phyloP scores from a whole-genome alignment of 2,113 vertebrate species.

The Hydrolagus affinis region DNA sequence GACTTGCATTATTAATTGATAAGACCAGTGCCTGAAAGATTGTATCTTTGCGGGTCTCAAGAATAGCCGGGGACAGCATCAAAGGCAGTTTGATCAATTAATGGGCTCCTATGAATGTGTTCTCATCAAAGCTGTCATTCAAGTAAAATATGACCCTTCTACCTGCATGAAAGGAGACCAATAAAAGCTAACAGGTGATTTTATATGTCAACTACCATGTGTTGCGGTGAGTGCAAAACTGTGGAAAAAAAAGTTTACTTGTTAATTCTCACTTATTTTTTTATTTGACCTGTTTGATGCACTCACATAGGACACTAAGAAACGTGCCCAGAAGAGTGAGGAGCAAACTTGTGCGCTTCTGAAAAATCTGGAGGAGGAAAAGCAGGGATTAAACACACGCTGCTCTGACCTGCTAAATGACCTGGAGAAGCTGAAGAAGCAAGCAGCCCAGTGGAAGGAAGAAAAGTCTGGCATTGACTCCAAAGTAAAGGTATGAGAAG shows the following conservation, averaged over 20 bases:
- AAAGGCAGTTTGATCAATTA: constrained; percentile 95
- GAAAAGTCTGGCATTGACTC: constrained; percentile 61
- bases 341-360: constrained; percentile 72
- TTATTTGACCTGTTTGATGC: constrained; percentile 60
- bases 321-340: constrained; percentile 62
- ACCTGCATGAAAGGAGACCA: constrained; percentile 74
- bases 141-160: constrained; percentile 69
- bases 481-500: constrained; percentile 70
- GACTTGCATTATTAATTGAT: constrained; percentile 98
- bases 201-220: constrained; percentile 74
- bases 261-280: constrained; percentile 67
- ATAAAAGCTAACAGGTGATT: constrained; percentile 79
- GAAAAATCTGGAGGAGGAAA: constrained; percentile 71
- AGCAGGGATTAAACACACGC: constrained; percentile 68
- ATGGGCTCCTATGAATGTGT: constrained; percentile 79
- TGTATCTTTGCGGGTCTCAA: constrained; percentile 82
- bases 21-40: constrained; percentile 81
- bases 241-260: constrained; percentile 63
- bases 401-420: constrained; percentile 74
- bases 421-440: constrained; percentile 79
- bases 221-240: constrained; percentile 61
- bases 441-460: constrained; percentile 60
- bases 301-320: constrained; percentile 70
- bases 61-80: constrained; percentile 90
- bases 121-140: constrained; percentile 93